Percentiles rank a stretch among this genome's conserved stretches.
Conservation (phyloP, 2,888 invertebrate species). For the Volucella zonaria region DNA sequence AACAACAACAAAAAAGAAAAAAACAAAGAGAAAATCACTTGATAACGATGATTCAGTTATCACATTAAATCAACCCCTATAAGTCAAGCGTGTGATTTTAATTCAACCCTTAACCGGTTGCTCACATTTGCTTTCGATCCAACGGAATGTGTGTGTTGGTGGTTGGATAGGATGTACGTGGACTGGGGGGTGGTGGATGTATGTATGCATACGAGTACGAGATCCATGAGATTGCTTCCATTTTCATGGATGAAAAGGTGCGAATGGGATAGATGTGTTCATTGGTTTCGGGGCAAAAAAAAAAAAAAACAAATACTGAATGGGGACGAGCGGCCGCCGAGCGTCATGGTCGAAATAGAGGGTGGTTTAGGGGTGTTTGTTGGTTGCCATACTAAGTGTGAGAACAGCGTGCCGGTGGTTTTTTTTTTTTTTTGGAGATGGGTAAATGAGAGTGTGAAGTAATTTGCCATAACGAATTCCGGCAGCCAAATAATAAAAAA, state of each 20-base stretch:
- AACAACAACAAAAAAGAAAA: conserved; percentile 11
- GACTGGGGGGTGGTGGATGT: conserved; percentile 1
- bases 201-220: conserved; percentile 13
- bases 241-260: conserved; percentile 73
- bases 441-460: conserved; percentile 69
- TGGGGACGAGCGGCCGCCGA: too few relatives aligned
- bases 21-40: conserved; percentile 65
- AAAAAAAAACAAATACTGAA: not conserved
- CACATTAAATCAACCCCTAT: conserved; percentile 73
- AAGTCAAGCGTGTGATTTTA: conserved; percentile 74
- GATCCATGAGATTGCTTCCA: conserved; percentile 69
- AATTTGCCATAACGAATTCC: conserved; percentile 73
- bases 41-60: conserved; percentile 74
- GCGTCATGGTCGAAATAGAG: not conserved
- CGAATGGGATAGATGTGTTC: conserved; percentile 73
- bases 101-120: conserved; percentile 74
- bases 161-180: not conserved
- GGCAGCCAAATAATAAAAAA: conserved; percentile 28
- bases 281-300: conserved; percentile 63
- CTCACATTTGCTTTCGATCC: conserved; percentile 71
- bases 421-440: conserved; percentile 32
- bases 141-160: conserved; percentile 1
- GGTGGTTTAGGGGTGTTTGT: conserved; percentile 10
- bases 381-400: conserved; percentile 37
- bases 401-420: conserved; percentile 62